A percentile compares a stretch with the other conserved stretches of the same genome.
phyloP scores from a whole-genome alignment of 2,113 vertebrate genomes.

The Candoia aspera region DNA sequence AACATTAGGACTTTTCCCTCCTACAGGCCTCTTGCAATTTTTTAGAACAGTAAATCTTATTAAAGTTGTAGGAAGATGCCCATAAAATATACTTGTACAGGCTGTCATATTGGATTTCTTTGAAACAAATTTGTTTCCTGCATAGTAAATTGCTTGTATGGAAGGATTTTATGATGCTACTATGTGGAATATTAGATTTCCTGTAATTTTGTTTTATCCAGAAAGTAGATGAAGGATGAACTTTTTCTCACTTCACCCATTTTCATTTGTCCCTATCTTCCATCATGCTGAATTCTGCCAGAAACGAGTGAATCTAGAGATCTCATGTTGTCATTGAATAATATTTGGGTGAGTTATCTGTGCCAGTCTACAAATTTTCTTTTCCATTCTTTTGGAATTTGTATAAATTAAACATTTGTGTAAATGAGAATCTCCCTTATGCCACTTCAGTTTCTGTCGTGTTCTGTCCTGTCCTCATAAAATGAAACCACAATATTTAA shows the following conservation, averaged over 20 bases:
- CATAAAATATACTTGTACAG: neutral
- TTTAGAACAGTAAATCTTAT: neutral
- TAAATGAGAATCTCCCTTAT: neutral
- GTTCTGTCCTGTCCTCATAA: neutral
- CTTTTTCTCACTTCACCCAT: neutral
- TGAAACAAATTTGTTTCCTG: neutral
- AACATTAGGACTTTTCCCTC: neutral
- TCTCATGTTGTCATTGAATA: neutral
- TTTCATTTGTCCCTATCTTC: neutral
- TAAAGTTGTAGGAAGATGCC: neutral
- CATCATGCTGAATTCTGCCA: neutral
- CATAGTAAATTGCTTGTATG: neutral
- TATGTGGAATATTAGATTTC: neutral
- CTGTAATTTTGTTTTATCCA: neutral
- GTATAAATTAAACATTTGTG: neutral
- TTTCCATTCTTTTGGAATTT: neutral
- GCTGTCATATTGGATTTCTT: neutral
- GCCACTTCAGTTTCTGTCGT: neutral
- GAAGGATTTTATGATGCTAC: neutral
- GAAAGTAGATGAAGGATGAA: neutral
- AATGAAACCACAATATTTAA: neutral
- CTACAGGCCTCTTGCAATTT: neutral
- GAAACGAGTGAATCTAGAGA: neutral
- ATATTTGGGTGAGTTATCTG: neutral
- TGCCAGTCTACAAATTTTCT: neutral